Conservation (phyloP, 2,797 vertebrate genomes). For the Phataginus tricuspis region DNA sequence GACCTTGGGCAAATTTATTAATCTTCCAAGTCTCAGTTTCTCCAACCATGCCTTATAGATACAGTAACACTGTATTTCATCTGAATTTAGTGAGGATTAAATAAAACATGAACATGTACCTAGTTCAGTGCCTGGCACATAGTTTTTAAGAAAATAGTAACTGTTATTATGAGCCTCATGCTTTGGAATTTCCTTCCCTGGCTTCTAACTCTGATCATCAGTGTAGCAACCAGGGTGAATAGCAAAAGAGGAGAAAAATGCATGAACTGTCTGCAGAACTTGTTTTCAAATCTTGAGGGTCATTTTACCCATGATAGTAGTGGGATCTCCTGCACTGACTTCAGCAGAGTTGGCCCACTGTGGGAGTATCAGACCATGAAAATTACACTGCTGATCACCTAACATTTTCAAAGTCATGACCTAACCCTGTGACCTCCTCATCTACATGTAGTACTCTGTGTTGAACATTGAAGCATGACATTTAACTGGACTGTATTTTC, state of each 20-base stretch:
- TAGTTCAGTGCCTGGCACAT: not conserved
- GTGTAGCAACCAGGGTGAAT: too few relatives aligned
- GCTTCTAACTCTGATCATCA: not conserved
- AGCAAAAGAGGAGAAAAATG: not conserved
- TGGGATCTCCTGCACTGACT: not conserved
- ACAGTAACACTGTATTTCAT: fast-evolving
- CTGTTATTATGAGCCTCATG: not conserved
- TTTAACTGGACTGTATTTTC: not conserved
- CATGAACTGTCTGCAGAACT: not conserved
- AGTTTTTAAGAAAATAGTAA: not conserved
- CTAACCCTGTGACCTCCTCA: not conserved
- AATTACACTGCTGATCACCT: not conserved
- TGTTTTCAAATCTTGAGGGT: not conserved
- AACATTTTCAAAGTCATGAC: not conserved
- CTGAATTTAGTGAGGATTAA: not conserved
- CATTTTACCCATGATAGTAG: not conserved
- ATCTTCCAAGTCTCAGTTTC: not conserved
- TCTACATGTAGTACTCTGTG: not conserved
- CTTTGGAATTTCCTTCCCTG: not conserved
- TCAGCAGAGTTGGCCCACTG: not conserved
- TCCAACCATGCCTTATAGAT: not conserved
- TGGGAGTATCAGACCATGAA: not conserved
- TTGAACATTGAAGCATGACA: not conserved
- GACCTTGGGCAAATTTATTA: not conserved
- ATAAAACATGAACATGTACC: not conserved